Evolutionary conservation across 2,888 invertebrate species (phyloP).

Genomic region (Xylocampa areola): DNA sequence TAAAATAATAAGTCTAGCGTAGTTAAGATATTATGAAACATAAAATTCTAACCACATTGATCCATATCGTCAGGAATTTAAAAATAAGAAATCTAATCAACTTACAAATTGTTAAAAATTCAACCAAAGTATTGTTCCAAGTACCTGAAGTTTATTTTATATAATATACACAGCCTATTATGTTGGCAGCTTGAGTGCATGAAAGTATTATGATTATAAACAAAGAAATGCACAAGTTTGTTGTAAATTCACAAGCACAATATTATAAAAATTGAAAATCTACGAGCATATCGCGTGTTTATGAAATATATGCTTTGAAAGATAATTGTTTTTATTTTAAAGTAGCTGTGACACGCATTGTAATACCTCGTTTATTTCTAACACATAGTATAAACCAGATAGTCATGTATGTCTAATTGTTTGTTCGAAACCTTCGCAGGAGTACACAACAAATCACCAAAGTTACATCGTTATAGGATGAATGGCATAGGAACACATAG

Average conservation of each 20-base stretch:
- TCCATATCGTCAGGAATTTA: slow-evolving; percentile 23
- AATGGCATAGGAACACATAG: too few species aligned
- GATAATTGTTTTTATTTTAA: slow-evolving; percentile 18
- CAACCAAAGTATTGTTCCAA: slow-evolving; percentile 73
- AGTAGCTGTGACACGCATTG: too few species aligned
- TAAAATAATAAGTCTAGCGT: slow-evolving; percentile 11
- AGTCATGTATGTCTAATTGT: too few species aligned
- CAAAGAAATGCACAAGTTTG: slow-evolving; percentile 51
- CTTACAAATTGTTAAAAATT: slow-evolving; percentile 54
- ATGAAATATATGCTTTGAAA: slow-evolving; percentile 60
- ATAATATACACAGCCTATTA: slow-evolving; percentile 39
- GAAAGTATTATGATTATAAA: slow-evolving; percentile 29
- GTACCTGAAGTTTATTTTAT: slow-evolving; percentile 69
- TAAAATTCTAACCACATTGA: slow-evolving; percentile 21
- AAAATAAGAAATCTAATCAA: slow-evolving; percentile 47
- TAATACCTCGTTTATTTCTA: too few species aligned
- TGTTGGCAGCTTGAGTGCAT: slow-evolving; percentile 51
- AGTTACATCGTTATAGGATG: too few species aligned
- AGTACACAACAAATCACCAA: too few species aligned
- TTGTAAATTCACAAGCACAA: slow-evolving; percentile 55
- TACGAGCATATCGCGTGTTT: slow-evolving; percentile 60
- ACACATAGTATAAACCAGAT: too few species aligned
- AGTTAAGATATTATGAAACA: slow-evolving; percentile 14
- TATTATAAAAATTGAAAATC: slow-evolving; percentile 53
- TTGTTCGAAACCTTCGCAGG: too few species aligned